These are phyloP conservation scores for Gracilinanus agilis DNA, from an alignment of 2,113 vertebrate species.

Conservation along the genomic window DNA sequence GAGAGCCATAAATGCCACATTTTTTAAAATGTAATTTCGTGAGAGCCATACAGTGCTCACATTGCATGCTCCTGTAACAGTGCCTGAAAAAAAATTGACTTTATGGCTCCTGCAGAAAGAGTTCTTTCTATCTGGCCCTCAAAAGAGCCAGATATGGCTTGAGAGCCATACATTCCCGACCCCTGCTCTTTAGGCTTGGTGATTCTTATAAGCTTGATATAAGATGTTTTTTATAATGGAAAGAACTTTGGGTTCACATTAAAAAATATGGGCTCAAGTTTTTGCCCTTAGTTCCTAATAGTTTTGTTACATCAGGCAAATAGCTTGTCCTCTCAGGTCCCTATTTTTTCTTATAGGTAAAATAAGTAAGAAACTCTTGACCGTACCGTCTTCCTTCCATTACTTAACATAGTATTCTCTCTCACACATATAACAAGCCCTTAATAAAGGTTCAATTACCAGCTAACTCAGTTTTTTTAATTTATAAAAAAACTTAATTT, in stretches of 20 bases:
- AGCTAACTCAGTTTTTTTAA: too few species aligned
- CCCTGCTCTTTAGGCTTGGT: background rate
- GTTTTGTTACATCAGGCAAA: background rate
- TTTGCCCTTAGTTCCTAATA: background rate
- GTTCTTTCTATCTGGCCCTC: too few species aligned
- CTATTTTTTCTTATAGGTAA: background rate
- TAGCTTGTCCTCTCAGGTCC: background rate
- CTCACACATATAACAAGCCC: background rate
- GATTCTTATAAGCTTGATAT: background rate
- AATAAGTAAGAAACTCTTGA: background rate
- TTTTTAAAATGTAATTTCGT: too few species aligned
- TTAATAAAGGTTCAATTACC: background rate
- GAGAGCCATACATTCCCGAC: too few species aligned
- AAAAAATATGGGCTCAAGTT: background rate
- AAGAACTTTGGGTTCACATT: background rate
- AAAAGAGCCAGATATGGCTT: too few species aligned
- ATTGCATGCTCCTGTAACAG: too few species aligned
- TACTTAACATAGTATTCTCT: background rate
- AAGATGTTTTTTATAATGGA: background rate
- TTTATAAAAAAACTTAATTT: too few species aligned
- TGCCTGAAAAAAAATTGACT: too few species aligned
- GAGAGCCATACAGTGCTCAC: too few species aligned
- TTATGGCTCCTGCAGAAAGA: too few species aligned
- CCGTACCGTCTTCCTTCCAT: background rate
- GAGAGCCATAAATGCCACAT: too few species aligned